These are phyloP conservation scores for Trichogramma evanescens DNA, from an alignment of 2,888 invertebrate genomes.

Conservation along the genomic window DNA sequence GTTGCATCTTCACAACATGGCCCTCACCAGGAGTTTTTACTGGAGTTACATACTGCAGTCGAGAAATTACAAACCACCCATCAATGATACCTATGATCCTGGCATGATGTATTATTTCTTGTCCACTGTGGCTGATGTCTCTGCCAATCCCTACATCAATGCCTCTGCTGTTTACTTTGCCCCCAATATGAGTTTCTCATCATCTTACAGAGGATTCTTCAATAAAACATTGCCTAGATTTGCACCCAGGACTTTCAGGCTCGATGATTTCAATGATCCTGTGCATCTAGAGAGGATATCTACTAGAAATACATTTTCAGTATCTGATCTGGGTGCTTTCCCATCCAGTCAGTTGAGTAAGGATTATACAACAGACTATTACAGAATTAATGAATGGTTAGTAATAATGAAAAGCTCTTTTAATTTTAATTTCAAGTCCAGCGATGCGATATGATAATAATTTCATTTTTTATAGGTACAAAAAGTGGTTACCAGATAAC, in stretches of 20 bases:
- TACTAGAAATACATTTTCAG: conserved; percentile 84
- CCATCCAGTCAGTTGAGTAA: conserved; percentile 68
- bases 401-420: neutral
- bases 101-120: conserved; percentile 97
- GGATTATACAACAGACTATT: conserved; percentile 87
- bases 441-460: neutral
- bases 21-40: conserved; percentile 90
- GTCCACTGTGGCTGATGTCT: conserved; percentile 90
- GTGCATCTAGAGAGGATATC: conserved; percentile 92
- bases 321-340: conserved; percentile 80
- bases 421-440: conserved; percentile 1
- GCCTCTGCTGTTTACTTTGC: conserved; percentile 91
- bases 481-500: conserved; percentile 82
- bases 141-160: conserved; percentile 84
- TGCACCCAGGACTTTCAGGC: conserved; percentile 85
- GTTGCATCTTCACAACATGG: conserved; percentile 91
- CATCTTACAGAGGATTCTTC: conserved; percentile 91
- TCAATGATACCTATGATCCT: conserved; percentile 89
- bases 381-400: conserved; percentile 86
- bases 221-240: conserved; percentile 92
- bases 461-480: conserved; percentile 54
- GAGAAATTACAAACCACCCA: conserved; percentile 80
- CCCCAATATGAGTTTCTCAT: conserved; percentile 87
- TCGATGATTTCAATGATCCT: conserved; percentile 92
- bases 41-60: conserved; percentile 92